These are phyloP conservation scores for Lepidocyrtinus sp. DNA, from an alignment of 2,888 invertebrate genomes.

Conservation along the genomic window DNA sequence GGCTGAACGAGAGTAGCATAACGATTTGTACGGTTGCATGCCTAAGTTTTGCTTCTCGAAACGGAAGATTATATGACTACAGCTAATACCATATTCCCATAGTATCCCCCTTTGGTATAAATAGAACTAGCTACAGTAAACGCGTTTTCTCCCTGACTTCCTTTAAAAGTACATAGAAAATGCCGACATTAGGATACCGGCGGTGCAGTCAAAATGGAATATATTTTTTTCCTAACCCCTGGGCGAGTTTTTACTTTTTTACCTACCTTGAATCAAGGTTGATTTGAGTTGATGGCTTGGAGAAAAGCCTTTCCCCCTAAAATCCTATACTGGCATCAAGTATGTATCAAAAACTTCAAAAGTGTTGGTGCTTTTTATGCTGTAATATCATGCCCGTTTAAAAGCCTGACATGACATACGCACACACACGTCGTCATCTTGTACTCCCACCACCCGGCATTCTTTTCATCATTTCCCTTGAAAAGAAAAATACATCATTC, in stretches of 20 bases:
- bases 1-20: background rate
- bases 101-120: background rate
- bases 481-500: constrained; percentile 42
- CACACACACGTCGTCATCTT: constrained; percentile 43
- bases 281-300: too few relatives aligned
- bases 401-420: background rate
- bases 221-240: constrained; percentile 31
- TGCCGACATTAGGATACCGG: too few relatives aligned
- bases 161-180: too few relatives aligned
- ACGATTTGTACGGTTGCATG: background rate
- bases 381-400: constrained; percentile 5
- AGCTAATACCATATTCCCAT: too few relatives aligned
- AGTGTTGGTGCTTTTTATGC: too few relatives aligned
- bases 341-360: too few relatives aligned
- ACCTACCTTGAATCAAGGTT: constrained; percentile 48
- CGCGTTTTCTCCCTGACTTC: constrained; percentile 38
- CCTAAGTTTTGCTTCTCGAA: constrained; percentile 6
- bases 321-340: too few relatives aligned
- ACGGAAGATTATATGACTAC: too few relatives aligned
- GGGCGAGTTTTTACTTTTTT: constrained; percentile 38
- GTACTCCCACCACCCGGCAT: constrained; percentile 43
- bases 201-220: constrained; percentile 36
- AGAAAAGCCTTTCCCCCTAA: too few relatives aligned
- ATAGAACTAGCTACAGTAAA: background rate
- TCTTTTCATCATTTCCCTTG: constrained; percentile 37